phyloP scores from a whole-genome alignment of 2,797 vertebrate genomes.

The Vespertilio murinus region DNA sequence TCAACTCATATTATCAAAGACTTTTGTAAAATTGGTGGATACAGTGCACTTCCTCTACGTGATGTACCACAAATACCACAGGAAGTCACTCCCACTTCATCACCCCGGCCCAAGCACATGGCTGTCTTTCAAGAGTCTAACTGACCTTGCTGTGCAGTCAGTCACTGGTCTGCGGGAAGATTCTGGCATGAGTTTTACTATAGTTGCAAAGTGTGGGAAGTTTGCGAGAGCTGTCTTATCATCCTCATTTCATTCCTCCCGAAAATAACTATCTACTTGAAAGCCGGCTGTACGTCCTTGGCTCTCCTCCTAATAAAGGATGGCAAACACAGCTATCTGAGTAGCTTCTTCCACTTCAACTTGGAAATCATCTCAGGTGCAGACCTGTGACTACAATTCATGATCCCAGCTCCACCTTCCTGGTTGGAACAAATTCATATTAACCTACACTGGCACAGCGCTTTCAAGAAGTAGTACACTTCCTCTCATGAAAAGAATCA shows the following conservation, averaged over 20 bases:
- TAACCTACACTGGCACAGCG: neutral
- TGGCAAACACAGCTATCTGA: neutral
- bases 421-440: neutral
- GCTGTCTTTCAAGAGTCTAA: neutral
- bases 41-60: neutral
- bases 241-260: neutral
- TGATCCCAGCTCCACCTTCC: neutral
- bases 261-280: constrained; percentile 25
- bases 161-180: neutral
- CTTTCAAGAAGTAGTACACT: neutral
- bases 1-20: constrained; percentile 20
- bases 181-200: neutral
- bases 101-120: neutral
- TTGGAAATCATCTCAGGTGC: neutral
- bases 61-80: neutral
- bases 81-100: constrained; percentile 2
- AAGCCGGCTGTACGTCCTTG: constrained; percentile 23
- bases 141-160: neutral
- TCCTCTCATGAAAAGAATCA: neutral
- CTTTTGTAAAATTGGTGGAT: neutral
- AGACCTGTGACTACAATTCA: neutral
- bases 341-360: neutral
- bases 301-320: neutral
- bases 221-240: neutral
- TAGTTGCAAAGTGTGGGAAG: neutral